Base-by-base conservation (phyloP, 2,113 vertebrate species). In the Hydrolagus affinis region DNA sequence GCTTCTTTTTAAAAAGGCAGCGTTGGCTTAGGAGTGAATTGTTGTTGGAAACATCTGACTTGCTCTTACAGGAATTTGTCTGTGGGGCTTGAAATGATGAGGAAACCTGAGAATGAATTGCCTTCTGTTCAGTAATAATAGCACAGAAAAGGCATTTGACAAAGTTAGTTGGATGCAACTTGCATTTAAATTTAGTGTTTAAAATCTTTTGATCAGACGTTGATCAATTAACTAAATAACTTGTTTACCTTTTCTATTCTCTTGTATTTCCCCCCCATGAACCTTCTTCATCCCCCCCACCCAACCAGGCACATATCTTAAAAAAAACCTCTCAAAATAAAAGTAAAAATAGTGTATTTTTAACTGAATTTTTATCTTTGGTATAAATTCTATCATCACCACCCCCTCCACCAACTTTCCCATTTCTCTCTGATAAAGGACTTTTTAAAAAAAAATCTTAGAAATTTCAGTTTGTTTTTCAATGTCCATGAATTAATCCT, bases 1-100 rank as follows among this genome's bases (percentile, higher is more conserved):
- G 11, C 70, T 72, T 72, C 14, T 72, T 23, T 14, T 72, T 8
- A 72, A 15, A 30, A 72, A 72, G 12, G 70, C 70, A 72, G n/a
- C 30, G 17, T 57, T 21, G 32, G 32, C 56, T 75, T 21, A 21
- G 6, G 30, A 75, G 32, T 56, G 32, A 57, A 75, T 44, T 44
- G 30, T 56, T 75, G 73, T 75, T 75, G 73, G 44, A 75, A 75
- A 75, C 73, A 75, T 56, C 56, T 57, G 17, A 75, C 72, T 56
- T 56, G 32, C 32, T 75, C 3, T 44, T 57, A 75, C 73, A 75
- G 73, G 73, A 21, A 75, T 75, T 75, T 75, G 73, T 75, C 73
- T 75, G 73, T 75, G 8, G 73, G 32, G 73, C 73, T 75, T 75
- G 28, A 30, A 75, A 21, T 56, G 17, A 75, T 56, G 17, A 28